A percentile compares a stretch with the other conserved stretches of the same genome.
Evolutionary conservation across 2,797 vertebrate genomes (phyloP).

Genomic region (Sebastes oblongus): DNA sequence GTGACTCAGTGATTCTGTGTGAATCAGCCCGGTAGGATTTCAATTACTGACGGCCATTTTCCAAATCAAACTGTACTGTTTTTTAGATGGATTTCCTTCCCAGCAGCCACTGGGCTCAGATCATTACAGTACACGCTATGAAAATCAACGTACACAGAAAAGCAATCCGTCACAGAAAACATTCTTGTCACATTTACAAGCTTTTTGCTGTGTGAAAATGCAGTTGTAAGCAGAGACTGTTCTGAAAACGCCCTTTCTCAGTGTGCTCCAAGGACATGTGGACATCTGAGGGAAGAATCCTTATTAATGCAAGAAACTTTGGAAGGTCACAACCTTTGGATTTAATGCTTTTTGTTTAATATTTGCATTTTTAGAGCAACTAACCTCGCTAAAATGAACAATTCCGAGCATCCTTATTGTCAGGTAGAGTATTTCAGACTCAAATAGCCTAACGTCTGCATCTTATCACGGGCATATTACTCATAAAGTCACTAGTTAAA

Average conservation of each 20-base stretch:
- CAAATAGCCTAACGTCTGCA: background rate
- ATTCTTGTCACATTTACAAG: background rate
- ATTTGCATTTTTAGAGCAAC: background rate
- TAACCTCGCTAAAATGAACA: background rate
- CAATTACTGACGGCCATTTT: background rate
- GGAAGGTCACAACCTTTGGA: background rate
- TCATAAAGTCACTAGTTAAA: slow-evolving; percentile 1
- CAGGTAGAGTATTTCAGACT: too few species aligned
- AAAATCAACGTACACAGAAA: background rate
- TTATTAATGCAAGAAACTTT: background rate
- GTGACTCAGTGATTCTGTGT: background rate
- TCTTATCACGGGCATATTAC: background rate
- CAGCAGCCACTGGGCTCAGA: background rate
- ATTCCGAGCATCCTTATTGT: background rate
- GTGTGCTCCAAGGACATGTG: background rate
- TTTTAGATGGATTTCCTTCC: background rate
- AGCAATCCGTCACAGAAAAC: slow-evolving; percentile 2
- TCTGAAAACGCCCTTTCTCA: background rate
- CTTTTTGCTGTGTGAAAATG: background rate
- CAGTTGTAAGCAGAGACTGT: background rate
- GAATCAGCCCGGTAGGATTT: background rate
- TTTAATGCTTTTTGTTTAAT: background rate
- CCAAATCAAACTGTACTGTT: background rate
- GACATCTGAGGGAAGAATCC: background rate
- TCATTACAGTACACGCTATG: background rate